Base-by-base conservation (phyloP, 23 tunicate species). In the Styela clava region DNA sequence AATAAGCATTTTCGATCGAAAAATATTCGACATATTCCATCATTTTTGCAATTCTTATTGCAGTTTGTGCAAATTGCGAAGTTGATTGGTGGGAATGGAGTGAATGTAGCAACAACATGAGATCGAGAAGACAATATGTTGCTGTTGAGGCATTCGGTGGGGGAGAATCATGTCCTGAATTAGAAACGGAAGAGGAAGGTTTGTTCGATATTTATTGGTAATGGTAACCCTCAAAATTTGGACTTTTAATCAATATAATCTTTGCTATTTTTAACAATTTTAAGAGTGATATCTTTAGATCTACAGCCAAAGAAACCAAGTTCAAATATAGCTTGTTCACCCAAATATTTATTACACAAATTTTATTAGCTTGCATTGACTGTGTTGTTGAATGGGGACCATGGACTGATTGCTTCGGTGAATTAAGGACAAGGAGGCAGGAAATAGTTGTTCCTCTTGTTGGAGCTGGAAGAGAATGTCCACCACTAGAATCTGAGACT, bases 391-490 rank as follows among this genome's bases (percentile, higher is more conserved):
- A 78, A 2, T 91, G 97, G 97, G 82, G 79, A 27, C 62, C 52
- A 30, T 91, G 90, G 86, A 24, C 79, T 7, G 78, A 33, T 25
- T 91, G 97, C 63, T 23, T 25, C 20, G 56, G 78, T 19, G 89
- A 83, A 5, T 35, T 35, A 52, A 62, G 86, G 52, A 63, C 79
- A 70, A 74, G 91, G 69, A 32, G n/a, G 34, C 87, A 86, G 86
- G 32, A 82, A 56, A 33, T 82, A 9, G 1, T 34, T 23, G 61
- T 69, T 33, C 69, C 64, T 26, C 91, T 69, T 0, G 61, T 86
- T 2, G 97, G 97, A 33, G 86, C 85, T 28, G 97, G 91, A 62
- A 51, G 9, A 63, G 79, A 56, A 20, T 91, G 97, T 70, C 91
- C 97, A 20, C 35, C 24, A 2, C 83, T 83, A 2, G 69, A 78